Conservation (phyloP, 2,888 invertebrate genomes). For the Shargacucullia verbasci region DNA sequence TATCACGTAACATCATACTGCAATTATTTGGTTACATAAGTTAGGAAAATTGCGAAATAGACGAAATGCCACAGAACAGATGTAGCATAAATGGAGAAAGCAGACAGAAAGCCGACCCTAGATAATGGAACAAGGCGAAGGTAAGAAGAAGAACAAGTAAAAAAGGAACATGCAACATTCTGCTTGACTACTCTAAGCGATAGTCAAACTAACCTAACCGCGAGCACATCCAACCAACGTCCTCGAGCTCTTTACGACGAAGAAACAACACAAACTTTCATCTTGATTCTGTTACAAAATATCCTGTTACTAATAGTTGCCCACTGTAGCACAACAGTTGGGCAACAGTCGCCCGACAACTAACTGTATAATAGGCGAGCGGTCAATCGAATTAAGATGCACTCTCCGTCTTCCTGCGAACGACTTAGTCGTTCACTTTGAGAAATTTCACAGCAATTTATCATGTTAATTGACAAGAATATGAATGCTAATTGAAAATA, state of each 20-base stretch:
- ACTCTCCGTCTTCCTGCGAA: slow-evolving; percentile 40
- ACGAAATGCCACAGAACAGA: too few relatives aligned
- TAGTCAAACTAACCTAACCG: too few relatives aligned
- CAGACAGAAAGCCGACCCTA: too few relatives aligned
- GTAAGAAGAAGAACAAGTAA: too few relatives aligned
- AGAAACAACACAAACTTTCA: background rate
- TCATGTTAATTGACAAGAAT: slow-evolving; percentile 43
- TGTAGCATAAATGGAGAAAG: too few relatives aligned
- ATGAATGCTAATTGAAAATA: slow-evolving; percentile 33
- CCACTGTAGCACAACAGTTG: slow-evolving; percentile 1
- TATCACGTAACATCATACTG: too few relatives aligned
- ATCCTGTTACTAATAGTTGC: slow-evolving; percentile 9
- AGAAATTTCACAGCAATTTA: slow-evolving; percentile 34
- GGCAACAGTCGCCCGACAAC: slow-evolving; percentile 9
- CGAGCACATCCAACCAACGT: too few relatives aligned
- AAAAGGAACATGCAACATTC: too few relatives aligned
- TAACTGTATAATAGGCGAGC: slow-evolving; percentile 14
- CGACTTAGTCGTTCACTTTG: slow-evolving; percentile 29
- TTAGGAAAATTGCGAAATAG: too few relatives aligned
- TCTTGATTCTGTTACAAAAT: background rate
- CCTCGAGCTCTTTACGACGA: background rate
- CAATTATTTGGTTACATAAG: too few relatives aligned
- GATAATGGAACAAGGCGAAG: too few relatives aligned
- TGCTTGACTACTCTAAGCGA: too few relatives aligned
- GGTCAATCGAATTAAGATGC: slow-evolving; percentile 57